Conservation (phyloP, 2,113 vertebrate species). For the Verasper variegatus region DNA sequence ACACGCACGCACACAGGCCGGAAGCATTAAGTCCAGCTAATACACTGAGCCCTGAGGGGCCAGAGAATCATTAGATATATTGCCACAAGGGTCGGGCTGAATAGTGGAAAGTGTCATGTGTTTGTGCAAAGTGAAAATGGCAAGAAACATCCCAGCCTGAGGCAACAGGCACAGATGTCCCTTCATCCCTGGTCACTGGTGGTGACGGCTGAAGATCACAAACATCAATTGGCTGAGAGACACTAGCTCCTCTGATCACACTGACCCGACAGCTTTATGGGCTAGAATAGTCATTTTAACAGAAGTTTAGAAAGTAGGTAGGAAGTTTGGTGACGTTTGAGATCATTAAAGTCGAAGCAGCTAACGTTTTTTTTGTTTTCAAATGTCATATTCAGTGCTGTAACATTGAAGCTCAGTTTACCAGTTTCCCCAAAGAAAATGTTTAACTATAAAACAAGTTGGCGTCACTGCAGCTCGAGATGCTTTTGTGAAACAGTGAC, state of each 20-base stretch:
- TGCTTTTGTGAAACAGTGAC: slow-evolving; percentile 68
- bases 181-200: slow-evolving; percentile 56
- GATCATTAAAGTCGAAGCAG: slow-evolving; percentile 5
- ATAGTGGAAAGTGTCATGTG: slow-evolving; percentile 77
- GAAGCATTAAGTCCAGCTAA: slow-evolving; percentile 78
- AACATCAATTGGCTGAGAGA: slow-evolving; percentile 57
- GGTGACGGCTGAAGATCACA: slow-evolving; percentile 42
- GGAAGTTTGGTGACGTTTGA: slow-evolving; percentile 20
- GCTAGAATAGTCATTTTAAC: slow-evolving; percentile 30
- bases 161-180: slow-evolving; percentile 73
- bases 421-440: slow-evolving; percentile 52
- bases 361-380: not conserved
- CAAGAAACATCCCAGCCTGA: slow-evolving; percentile 66
- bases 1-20: slow-evolving; percentile 47
- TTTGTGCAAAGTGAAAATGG: slow-evolving; percentile 72
- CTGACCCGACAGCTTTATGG: slow-evolving; percentile 41
- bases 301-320: slow-evolving; percentile 35
- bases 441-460: slow-evolving; percentile 60
- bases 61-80: slow-evolving; percentile 72
- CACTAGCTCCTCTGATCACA: slow-evolving; percentile 59
- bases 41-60: slow-evolving; percentile 65
- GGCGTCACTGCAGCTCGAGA: slow-evolving; percentile 39
- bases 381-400: not conserved
- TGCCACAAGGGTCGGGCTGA: slow-evolving; percentile 51
- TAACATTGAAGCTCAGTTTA: slow-evolving; percentile 24